These are phyloP conservation scores for Danio jaintianensis DNA, from an alignment of 2,797 vertebrate genomes.

Conservation along the genomic window DNA sequence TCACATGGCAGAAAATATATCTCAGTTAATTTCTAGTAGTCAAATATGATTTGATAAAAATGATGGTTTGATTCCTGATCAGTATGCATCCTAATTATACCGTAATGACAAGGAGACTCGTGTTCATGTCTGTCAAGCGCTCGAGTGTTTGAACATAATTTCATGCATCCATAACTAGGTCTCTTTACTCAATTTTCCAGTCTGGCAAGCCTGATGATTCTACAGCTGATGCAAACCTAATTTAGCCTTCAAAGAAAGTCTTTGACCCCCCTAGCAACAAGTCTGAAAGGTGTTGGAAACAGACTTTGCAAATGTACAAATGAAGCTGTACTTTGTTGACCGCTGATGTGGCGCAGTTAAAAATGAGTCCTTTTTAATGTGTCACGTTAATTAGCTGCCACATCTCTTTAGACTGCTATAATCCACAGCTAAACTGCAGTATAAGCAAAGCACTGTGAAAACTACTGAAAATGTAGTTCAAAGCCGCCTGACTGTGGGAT, in stretches of 20 bases:
- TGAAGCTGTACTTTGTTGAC: neutral
- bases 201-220: conserved; percentile 39
- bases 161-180: conserved; percentile 47
- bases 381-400: conserved; percentile 45
- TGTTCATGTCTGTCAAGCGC: conserved; percentile 19
- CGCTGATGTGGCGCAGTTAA: conserved; percentile 2
- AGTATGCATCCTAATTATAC: conserved; percentile 46
- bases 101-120: conserved; percentile 29
- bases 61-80: conserved; percentile 35
- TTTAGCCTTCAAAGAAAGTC: conserved; percentile 14
- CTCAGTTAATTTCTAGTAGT: conserved; percentile 21
- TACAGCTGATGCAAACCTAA: conserved; percentile 30
- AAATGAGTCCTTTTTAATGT: conserved; percentile 35
- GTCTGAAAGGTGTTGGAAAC: conserved; percentile 26
- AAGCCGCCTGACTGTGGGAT: neutral
- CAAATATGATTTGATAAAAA: conserved; percentile 33
- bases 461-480: conserved; percentile 23
- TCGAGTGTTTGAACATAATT: conserved; percentile 45
- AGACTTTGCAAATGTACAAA: conserved; percentile 15
- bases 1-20: neutral
- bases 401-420: conserved; percentile 17
- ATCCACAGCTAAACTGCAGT: conserved; percentile 25
- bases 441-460: conserved; percentile 20
- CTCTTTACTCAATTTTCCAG: conserved; percentile 47
- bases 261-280: conserved; percentile 12